Base-by-base conservation (phyloP, 2,888 invertebrate species). In the Stratiomys singularior region DNA sequence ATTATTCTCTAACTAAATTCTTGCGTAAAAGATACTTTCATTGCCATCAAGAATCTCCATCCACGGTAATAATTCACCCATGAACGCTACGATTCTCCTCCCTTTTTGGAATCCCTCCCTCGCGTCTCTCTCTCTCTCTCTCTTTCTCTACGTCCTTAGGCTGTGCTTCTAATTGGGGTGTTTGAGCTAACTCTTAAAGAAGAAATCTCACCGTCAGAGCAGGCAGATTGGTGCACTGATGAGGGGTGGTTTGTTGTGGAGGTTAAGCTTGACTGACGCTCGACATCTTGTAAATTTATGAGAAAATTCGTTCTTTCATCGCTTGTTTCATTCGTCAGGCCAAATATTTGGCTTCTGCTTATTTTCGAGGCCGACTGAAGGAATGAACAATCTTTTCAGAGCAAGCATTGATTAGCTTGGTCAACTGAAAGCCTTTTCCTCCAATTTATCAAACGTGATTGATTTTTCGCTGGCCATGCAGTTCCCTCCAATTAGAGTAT, bases 271-370 rank as follows among this genome's bases (percentile, higher is more conserved):
- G 69, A 69, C 23, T 69, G 15, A 46, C n/a, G 46, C 47, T 23
- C 25, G 47, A 23, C 69, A 69, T 44, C 69, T 69, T 69, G 46
- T 69, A 46, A 69, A 46, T 69, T 69, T 69, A 69, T 69, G 69
- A 46, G 69, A 69, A 69, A 69, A 46, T 69, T 44, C 69, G 46
- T 69, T 46, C 21, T 13, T 23, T 46, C 46, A 46, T 37, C 37
- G 37, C 37, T 37, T 37, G 5, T 37, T 37, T 37, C 37, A 37
- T 37, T 37, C 37, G 9, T 9, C 37, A 9, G 37, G 3, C 37
- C 37, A 9, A 37, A 37, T 37, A 37, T n/a, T n/a, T 3, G 37
- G 9, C 9, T 5, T 37, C 9, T 37, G 37, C 37, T 5, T 5
- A 3, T 37, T 9, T 3, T 9, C 3, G 37, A 9, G 9, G 37